phyloP scores from a whole-genome alignment of 2,888 invertebrate genomes.

The Phyllotreta cruciferae region DNA sequence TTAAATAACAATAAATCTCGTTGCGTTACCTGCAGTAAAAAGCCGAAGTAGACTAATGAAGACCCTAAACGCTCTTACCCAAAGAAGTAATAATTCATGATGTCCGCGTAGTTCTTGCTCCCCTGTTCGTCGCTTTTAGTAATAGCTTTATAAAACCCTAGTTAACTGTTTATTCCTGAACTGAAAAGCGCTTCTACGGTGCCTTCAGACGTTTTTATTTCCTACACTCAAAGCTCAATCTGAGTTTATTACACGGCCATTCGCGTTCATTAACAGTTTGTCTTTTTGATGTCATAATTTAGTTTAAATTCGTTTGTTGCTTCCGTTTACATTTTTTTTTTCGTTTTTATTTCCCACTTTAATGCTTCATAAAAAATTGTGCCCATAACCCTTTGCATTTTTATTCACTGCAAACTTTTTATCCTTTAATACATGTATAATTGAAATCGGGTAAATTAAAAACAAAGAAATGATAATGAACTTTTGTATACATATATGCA shows the following conservation, averaged over 20 bases:
- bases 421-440: too few species aligned
- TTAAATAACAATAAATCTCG: constrained; percentile 16
- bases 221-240: constrained; percentile 19
- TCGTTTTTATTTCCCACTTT: too few species aligned
- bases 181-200: constrained; percentile 20
- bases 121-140: constrained; percentile 20
- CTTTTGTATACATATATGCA: too few species aligned
- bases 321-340: too few species aligned
- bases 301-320: neutral
- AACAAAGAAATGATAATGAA: too few species aligned
- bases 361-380: too few species aligned
- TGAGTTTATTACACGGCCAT: constrained; percentile 21
- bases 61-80: constrained; percentile 14
- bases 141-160: constrained; percentile 26
- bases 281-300: constrained; percentile 8
- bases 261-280: constrained; percentile 18
- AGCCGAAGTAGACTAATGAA: constrained; percentile 20
- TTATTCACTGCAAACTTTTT: too few species aligned
- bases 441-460: too few species aligned
- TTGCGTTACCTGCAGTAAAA: constrained; percentile 16
- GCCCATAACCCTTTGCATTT: too few species aligned
- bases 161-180: constrained; percentile 27
- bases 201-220: constrained; percentile 26
- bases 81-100: constrained; percentile 26
- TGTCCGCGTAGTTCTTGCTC: constrained; percentile 20